Evolutionary conservation across 2,888 invertebrate species (phyloP), one percentile per base, ranked within the genome.

Genomic region (Caenorhabditis plicata): DNA sequence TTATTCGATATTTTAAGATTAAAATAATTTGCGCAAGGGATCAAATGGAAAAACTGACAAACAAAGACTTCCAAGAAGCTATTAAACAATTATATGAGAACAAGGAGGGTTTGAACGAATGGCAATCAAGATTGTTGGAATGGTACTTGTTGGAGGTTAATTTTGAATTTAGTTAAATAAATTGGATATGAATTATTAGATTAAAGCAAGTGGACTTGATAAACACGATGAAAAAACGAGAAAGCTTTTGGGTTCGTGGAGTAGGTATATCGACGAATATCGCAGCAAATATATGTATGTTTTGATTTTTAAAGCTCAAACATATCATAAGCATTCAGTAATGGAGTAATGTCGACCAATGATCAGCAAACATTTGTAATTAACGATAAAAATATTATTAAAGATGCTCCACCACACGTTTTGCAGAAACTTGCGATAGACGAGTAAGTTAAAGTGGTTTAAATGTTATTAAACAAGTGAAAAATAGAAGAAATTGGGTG

Each of bases 21-120:
- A 75, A 74, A 68, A 68, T 76, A 41, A 76, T 70, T 65, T 64
- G 65, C 26, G 77, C 75, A n/a, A 62, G 77, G n/a, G 77, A 76
- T 23, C 68, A 71, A 23, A 73, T 74, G 70, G 74, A 74, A 45
- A 77, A 77, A 51, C 51, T 77, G 20, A 66, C 65, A 15, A 68
- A 64, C 22, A 49, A 41, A 9, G 64, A 60, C 22, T 73, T 77
- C 43, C 76, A 76, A 49, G 51, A 52, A 3, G 70, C 73, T 2
- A 62, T 76, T 15, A 61, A 64, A 43, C 54, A 73, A 25, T 47
- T 74, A n/a, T 73, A 74, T 54, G 71, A 69, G 31, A 47, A 51
- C 8, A 69, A 67, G 44, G 73, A 74, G 11, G 69, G 64, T 13
- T 44, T 74, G 38, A 53, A 68, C 25, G 70, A 71, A 27, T 78